Evolutionary conservation across 1,140 invertebrate genomes (phyloP).

Genomic region (Philopotamus ludificatus): DNA sequence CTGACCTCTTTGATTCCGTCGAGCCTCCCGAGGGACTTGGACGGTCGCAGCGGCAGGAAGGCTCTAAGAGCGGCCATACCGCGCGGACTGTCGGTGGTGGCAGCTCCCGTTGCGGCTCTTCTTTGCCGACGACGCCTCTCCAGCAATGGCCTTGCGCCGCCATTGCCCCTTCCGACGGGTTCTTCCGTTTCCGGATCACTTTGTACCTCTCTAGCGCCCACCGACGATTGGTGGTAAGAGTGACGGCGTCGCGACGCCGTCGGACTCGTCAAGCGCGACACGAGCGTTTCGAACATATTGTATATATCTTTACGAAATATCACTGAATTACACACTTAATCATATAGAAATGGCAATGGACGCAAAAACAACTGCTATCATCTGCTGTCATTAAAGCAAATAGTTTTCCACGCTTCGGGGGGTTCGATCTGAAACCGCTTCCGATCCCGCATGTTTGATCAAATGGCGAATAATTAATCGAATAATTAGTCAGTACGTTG

Average conservation of each 20-base stretch:
- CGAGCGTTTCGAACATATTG: conserved; percentile 59
- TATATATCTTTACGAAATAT: conserved; percentile 10
- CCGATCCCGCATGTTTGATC: not conserved
- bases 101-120: conserved; percentile 46
- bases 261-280: conserved; percentile 60
- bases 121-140: conserved; percentile 44
- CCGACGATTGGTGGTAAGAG: conserved; percentile 57
- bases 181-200: conserved; percentile 70
- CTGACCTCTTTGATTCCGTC: conserved; percentile 78
- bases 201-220: conserved; percentile 62
- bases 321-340: conserved; percentile 15
- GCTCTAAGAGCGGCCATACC: conserved; percentile 58
- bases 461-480: too few relatives aligned
- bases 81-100: conserved; percentile 51
- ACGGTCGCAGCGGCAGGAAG: conserved; percentile 64
- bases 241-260: conserved; percentile 56
- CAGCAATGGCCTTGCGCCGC: conserved; percentile 38
- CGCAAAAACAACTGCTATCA: too few relatives aligned
- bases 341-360: too few relatives aligned
- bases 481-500: too few relatives aligned
- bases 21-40: conserved; percentile 72
- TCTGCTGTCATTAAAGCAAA: not conserved
- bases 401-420: not conserved
- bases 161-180: conserved; percentile 43
- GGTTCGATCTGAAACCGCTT: not conserved